A percentile compares a stretch with the other conserved stretches of the same genome.
phyloP scores from a whole-genome alignment of 2,113 vertebrate genomes.

The Acanthisitta chloris region DNA sequence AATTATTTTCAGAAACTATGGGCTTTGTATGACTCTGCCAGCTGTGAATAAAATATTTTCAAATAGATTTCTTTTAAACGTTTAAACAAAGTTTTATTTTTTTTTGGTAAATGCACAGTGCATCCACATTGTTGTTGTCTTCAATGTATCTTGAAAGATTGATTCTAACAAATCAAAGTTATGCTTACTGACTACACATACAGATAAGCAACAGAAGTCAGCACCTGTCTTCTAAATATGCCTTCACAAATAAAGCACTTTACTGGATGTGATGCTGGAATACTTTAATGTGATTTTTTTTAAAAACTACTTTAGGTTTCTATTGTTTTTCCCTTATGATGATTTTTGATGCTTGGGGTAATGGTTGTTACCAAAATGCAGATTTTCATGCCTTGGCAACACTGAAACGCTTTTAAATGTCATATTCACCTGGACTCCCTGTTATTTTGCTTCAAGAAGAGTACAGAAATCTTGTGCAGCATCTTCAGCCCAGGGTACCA shows the following conservation, averaged over 20 bases:
- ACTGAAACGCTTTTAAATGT: not conserved
- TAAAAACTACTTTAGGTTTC: not conserved
- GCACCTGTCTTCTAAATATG: not conserved
- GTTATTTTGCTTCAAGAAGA: not conserved
- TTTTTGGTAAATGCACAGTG: not conserved
- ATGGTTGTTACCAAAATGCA: not conserved
- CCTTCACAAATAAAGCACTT: not conserved
- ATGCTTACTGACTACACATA: not conserved
- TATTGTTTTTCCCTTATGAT: not conserved
- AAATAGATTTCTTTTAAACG: not conserved
- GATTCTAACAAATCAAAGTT: not conserved
- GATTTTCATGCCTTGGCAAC: not conserved
- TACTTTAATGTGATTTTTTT: not conserved
- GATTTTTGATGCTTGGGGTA: not conserved
- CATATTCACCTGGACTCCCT: not conserved
- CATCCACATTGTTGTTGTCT: not conserved
- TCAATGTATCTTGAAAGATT: not conserved
- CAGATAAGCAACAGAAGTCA: not conserved
- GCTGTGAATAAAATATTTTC: not conserved
- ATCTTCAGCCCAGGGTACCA: not conserved
- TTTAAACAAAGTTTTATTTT: not conserved
- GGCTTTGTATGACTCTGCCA: not conserved
- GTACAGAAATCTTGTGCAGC: not conserved
- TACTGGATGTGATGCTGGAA: not conserved
- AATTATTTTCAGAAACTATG: not conserved